Percentiles rank a stretch among this genome's conserved stretches.
These are phyloP conservation scores for Drosophila insularis DNA, from an alignment of 1,140 invertebrate genomes.

Conservation along the genomic window DNA sequence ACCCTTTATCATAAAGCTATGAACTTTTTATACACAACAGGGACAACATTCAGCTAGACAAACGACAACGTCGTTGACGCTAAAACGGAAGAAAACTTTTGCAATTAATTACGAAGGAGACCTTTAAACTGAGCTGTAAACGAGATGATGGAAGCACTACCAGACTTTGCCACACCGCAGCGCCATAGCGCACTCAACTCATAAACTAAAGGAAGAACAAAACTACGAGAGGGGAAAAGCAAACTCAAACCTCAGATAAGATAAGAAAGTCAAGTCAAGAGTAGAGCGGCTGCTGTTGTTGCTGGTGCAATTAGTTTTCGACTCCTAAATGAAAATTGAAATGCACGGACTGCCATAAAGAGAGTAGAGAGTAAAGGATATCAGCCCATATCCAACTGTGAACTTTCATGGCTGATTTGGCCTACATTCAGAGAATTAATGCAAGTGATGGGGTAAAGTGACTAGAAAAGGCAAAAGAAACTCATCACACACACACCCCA, in stretches of 20 bases:
- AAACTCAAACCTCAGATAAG: conserved; percentile 27
- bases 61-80: conserved; percentile 24
- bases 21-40: conserved; percentile 29
- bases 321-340: conserved; percentile 45
- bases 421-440: conserved; percentile 52
- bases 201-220: conserved; percentile 3
- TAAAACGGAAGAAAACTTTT: conserved; percentile 60
- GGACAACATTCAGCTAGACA: conserved; percentile 24
- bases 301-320: conserved; percentile 52
- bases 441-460: neutral
- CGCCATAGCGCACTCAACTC: conserved; percentile 18
- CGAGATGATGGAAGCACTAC: conserved; percentile 12
- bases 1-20: conserved; percentile 53
- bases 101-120: conserved; percentile 71
- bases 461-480: neutral
- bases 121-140: conserved; percentile 44
- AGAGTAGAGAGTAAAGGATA: neutral
- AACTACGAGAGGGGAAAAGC: conserved; percentile 10
- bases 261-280: conserved; percentile 4
- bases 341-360: conserved; percentile 29
- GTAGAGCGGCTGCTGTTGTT: conserved; percentile 27
- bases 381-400: conserved; percentile 34
- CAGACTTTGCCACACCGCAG: neutral
- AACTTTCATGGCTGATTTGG: conserved; percentile 35
- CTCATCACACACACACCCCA: too few relatives aligned